Evolutionary conservation across 2,797 vertebrate genomes (phyloP), one percentile per base, ranked within the genome.

Genomic region (Numenius phaeopus): DNA sequence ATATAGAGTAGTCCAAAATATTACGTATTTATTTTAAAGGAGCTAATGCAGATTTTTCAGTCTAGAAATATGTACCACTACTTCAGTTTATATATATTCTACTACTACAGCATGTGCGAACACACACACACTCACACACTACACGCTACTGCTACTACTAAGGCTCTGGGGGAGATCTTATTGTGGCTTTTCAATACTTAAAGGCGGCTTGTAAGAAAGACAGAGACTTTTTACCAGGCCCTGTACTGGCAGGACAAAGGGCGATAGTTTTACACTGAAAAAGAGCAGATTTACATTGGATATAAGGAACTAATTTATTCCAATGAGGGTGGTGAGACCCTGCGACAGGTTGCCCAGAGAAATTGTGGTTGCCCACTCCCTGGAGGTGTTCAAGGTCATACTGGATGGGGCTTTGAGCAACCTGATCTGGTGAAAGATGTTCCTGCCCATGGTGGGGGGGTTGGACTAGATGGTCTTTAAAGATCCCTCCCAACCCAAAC

Each of bases 401-500:
- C 5, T 72, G 21, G 34, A 12, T 4, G 5, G 5, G 21, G 7
- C 24, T 85, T 21, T n/a, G 46, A 85, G 37, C 30, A 77, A 6
- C n/a, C 24, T 85, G 24, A 2, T 50, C 6, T 55, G 11, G 6
- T 30, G 7, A 2, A 1, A 26, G 26, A 1, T 46, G 7, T 46
- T 62, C 29, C 34, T 81, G 42, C 14, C 16, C 6, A 0, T 54
- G 6, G 7, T 11, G 34, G 5, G 0, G 4, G 2, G 1, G 0
- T 3, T 69, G n/a, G 15, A 42, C 14, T 29, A 21, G 3, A 5
- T 54, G 20, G 3, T 29, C 22, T 83, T 77, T 26, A 4, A 47
- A 58, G 13, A 37, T 34, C 1, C 3, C 4, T 89, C 87, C 47
- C 7, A 8, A 26, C 50, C 50, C 26, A 14, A 26, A 27, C 30